phyloP scores from a whole-genome alignment of 2,888 invertebrate species.

The Parapristionchus giblindavisi region DNA sequence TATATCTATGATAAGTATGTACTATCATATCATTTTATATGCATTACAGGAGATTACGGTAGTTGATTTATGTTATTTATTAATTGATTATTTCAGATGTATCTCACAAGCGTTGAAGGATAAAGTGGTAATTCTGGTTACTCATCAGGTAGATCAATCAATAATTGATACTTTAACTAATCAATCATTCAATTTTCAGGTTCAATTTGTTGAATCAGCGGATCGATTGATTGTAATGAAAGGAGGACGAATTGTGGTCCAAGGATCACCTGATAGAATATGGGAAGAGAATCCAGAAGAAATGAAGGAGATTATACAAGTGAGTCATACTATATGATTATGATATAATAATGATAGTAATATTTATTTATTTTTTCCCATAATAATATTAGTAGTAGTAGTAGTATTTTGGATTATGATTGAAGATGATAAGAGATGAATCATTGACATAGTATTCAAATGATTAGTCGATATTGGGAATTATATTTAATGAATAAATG shows the following conservation, averaged over 20 bases:
- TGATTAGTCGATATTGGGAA: too few species aligned
- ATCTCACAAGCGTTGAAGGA: conserved; percentile 77
- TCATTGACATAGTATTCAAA: too few species aligned
- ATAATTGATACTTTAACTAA: neutral
- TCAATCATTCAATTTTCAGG: neutral
- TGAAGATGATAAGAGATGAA: too few species aligned
- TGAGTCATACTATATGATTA: conserved; percentile 10
- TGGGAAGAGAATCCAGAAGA: conserved; percentile 33
- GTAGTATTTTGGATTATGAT: too few species aligned
- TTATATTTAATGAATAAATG: too few species aligned
- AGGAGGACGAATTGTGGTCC: conserved; percentile 65
- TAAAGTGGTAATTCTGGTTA: conserved; percentile 78
- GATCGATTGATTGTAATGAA: conserved; percentile 72
- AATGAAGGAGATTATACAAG: conserved; percentile 35
- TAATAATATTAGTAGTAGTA: too few species aligned
- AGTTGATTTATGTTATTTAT: neutral
- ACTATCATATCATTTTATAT: neutral
- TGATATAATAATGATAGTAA: too few species aligned
- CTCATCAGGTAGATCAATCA: conserved; percentile 77
- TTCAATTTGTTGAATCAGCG: conserved; percentile 76
- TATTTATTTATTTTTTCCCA: too few species aligned
- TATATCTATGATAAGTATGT: conserved; percentile 83
- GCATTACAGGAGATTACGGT: too few species aligned
- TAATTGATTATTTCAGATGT: conserved; percentile 70
- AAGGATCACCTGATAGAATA: conserved; percentile 31